Evolutionary conservation across 37 sponge, comb jelly and placozoan species (phyloP), one percentile per base, ranked within the genome.

Genomic region (Theonella swinhoei): DNA sequence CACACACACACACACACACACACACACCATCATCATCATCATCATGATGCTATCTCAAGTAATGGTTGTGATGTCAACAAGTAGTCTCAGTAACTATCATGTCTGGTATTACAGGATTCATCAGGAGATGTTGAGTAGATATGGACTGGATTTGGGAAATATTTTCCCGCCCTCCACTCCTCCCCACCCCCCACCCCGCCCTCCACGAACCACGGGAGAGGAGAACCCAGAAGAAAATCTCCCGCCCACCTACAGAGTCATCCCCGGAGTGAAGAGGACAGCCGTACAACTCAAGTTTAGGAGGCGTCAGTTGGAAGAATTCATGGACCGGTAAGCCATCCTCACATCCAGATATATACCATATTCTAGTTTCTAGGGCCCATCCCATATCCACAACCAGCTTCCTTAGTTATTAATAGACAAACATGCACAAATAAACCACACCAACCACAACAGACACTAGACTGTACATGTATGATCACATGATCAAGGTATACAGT

Each of bases 271-370:
- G n/a, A 58, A 78, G 64, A 82, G 77, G 68, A 87, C 87, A 4
- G 68, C 39, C 8, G 79, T 91, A 4, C 33, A 42, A 3, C 41
- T 91, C 35, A 87, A 64, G 0, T 83, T 91, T 42, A 70, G 47
- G 24, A 36, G 91, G 20, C 77, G 43, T 3, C 31, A 72, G 1
- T 63, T 91, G n/a, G 91, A 91, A 37, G 91, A 91, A 19, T 91
- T 81, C 68, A 91, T 92, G 88, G 88, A 88, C 64, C 72, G 88
- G 89, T 92, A 25, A 32, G 83, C 5, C 25, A 17, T n/a, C n/a
- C n/a, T n/a, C n/a, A n/a, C n/a, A n/a, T n/a, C n/a, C n/a, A n/a
- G n/a, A n/a, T n/a, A n/a, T n/a, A n/a, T n/a, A n/a, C n/a, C n/a
- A n/a, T n/a, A n/a, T n/a, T n/a, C n/a, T n/a, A n/a, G n/a, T n/a